These are phyloP conservation scores for Drosophila sordidula DNA, from an alignment of 2,888 invertebrate species.

Conservation along the genomic window DNA sequence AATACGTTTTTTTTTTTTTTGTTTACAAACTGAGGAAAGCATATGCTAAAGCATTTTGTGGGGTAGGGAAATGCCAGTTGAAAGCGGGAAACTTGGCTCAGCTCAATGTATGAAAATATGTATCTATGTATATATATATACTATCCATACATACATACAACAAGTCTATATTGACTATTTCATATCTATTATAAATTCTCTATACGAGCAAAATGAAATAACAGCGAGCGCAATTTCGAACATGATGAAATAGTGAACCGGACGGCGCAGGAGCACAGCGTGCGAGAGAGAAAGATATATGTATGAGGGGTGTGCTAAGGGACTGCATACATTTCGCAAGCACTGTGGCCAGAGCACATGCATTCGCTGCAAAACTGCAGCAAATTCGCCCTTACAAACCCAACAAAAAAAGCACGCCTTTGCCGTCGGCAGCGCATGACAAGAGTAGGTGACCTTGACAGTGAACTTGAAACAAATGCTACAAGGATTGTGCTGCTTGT, in stretches of 20 bases:
- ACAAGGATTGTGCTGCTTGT: constrained; percentile 77
- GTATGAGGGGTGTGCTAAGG: constrained; percentile 4
- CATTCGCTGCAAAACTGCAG: constrained; percentile 28
- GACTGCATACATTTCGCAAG: constrained; percentile 36
- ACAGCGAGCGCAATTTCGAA: constrained; percentile 20
- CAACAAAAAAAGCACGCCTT: constrained; percentile 6
- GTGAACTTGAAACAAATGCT: constrained; percentile 89
- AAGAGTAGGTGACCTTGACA: constrained; percentile 91
- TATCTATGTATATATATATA: neutral
- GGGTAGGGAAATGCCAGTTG: constrained; percentile 6
- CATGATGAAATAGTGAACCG: constrained; percentile 26
- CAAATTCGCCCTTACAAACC: constrained; percentile 50
- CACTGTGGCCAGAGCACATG: constrained; percentile 43
- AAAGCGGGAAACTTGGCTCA: constrained; percentile 39
- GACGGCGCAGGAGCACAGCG: neutral
- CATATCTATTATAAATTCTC: constrained; percentile 44
- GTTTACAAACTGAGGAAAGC: constrained; percentile 7
- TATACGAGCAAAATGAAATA: constrained; percentile 29
- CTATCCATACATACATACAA: neutral
- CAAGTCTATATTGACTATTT: constrained; percentile 8
- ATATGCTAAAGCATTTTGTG: neutral
- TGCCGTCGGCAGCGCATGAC: constrained; percentile 86
- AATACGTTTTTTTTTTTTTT: constrained; percentile 15
- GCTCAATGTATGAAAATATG: constrained; percentile 4
- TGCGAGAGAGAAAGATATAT: neutral